Base-by-base conservation (phyloP, 2,888 invertebrate genomes). In the Cephus spinipes region DNA sequence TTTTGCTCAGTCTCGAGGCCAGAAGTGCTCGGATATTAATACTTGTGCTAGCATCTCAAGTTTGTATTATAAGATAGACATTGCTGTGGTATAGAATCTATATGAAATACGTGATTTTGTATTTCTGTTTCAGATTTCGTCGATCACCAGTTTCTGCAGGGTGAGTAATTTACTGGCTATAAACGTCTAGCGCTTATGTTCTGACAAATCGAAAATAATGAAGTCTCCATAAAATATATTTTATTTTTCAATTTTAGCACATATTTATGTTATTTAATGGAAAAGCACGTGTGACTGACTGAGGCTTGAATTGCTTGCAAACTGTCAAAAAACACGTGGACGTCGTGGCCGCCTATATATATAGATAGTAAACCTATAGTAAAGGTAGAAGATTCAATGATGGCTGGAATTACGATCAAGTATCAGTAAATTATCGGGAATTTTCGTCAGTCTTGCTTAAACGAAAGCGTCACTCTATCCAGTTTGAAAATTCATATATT, bases 141-240 rank as follows among this genome's bases (percentile, higher is more conserved):
- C 96, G 82, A 95, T 96, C 82, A 97, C 97, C 83, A 97, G 96
- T 90, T 97, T 97, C 91, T 97, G 97, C 92, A 94, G 96, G 94
- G 96, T 97, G 92, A 95, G 96, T 55, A 55, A 55, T 23, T 23
- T 55, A 55, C 23, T 55, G 55, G 2, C 2, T 23, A 55, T 23
- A 15, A 6, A 23, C 9, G 55, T 55, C 2, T 55, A 9, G 55
- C 9, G 23, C 15, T 23, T 55, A 55, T 23, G 36, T 36, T 36
- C 12, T 12, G 36, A 36, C 4, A 36, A 12, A 36, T 36, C 36
- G 12, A 36, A 12, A 12, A 36, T 36, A 36, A 36, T 4, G 12
- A 36, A 12, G 12, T 12, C 36, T 36, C 12, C 12, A 36, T 36
- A 0, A 12, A 36, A 4, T 4, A 12, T 12, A 12, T 36, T 36